These are phyloP conservation scores for Calephelis perditalis DNA, from an alignment of 2,888 invertebrate genomes.

Conservation along the genomic window DNA sequence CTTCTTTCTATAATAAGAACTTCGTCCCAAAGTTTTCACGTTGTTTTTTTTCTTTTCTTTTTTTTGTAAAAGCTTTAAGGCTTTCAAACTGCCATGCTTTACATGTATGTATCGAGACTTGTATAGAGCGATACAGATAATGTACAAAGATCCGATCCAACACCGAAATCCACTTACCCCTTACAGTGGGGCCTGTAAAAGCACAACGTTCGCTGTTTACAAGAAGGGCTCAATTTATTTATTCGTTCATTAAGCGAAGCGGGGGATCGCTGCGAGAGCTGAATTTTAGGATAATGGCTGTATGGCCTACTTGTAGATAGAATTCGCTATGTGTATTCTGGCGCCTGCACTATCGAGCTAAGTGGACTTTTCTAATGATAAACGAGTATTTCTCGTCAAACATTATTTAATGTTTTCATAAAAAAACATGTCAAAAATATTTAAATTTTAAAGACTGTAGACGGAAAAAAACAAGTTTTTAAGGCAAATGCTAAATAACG, in stretches of 20 bases:
- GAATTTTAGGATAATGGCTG: conserved; percentile 72
- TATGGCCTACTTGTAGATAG: conserved; percentile 38
- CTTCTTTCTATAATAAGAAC: no score
- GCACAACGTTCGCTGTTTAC: conserved; percentile 61
- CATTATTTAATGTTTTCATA: neutral
- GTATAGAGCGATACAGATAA: no score
- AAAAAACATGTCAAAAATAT: no score
- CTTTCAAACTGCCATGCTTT: no score
- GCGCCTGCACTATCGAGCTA: conserved; percentile 33
- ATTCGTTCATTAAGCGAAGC: conserved; percentile 71
- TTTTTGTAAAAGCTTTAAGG: no score
- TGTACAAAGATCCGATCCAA: conserved; percentile 49
- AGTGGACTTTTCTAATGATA: conserved; percentile 11
- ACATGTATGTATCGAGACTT: no score
- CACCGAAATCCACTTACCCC: conserved; percentile 78
- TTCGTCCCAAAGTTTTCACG: no score
- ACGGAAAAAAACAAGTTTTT: no score
- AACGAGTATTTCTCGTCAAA: neutral
- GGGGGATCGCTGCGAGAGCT: conserved; percentile 64
- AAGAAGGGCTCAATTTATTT: conserved; percentile 74
- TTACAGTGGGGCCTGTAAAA: conserved; percentile 64
- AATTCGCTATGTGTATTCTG: conserved; percentile 36
- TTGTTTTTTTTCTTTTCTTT: no score
- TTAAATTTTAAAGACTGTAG: neutral
- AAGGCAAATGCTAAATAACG: no score